phyloP scores from a whole-genome alignment of 64 coral and sea anemone species.

The Montipora cactus region DNA sequence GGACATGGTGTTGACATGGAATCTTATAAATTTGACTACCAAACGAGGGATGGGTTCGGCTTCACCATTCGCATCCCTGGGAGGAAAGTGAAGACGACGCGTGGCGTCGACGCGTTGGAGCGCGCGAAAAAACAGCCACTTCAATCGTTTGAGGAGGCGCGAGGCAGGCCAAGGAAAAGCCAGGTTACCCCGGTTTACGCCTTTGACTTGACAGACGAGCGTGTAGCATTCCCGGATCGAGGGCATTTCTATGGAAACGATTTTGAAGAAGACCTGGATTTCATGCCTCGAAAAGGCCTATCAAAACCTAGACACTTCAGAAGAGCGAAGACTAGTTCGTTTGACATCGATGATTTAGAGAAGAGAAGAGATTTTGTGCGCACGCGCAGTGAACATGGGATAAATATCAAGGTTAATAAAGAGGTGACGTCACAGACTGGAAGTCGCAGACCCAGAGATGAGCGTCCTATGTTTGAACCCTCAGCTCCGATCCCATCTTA shows the following conservation, averaged over 20 bases:
- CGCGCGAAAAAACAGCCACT: slow-evolving; percentile 18
- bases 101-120: neutral
- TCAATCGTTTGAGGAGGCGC: slow-evolving; percentile 70
- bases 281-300: neutral
- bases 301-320: neutral
- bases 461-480: slow-evolving; percentile 30
- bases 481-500: slow-evolving; percentile 17
- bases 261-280: neutral
- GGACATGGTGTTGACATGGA: slow-evolving; percentile 42
- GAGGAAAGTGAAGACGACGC: neutral
- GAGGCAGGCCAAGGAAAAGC: neutral
- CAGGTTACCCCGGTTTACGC: slow-evolving; percentile 13
- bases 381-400: slow-evolving; percentile 23
- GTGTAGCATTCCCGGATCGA: neutral
- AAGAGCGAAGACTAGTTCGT: neutral
- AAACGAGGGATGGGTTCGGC: slow-evolving; percentile 79
- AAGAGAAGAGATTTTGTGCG: slow-evolving; percentile 13
- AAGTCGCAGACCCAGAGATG: neutral
- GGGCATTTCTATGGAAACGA: slow-evolving; percentile 2
- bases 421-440: slow-evolving; percentile 3
- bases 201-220: neutral
- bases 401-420: neutral
- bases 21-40: slow-evolving; percentile 81
- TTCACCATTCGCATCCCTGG: slow-evolving; percentile 81
- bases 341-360: neutral